Evolutionary conservation across 2,888 invertebrate species (phyloP).

Genomic region (Pemphredon lugubris): DNA sequence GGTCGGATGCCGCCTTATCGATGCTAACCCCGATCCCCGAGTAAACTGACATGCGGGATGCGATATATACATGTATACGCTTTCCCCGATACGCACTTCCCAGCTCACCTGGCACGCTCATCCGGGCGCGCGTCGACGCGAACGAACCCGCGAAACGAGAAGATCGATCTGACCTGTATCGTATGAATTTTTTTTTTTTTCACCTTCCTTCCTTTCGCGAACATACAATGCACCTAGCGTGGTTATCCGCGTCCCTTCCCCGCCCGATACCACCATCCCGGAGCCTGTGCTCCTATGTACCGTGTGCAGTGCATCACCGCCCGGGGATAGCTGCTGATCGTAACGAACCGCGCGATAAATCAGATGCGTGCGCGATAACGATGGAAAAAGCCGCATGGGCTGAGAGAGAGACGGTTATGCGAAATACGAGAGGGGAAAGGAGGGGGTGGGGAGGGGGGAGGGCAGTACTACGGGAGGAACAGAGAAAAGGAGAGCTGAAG

Average conservation of each 20-base stretch:
- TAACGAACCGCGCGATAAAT: conserved; percentile 54
- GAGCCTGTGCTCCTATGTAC: conserved; percentile 9
- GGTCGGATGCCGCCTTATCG: no score
- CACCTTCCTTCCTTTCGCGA: conserved; percentile 37
- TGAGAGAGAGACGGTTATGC: neutral
- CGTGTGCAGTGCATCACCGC: conserved; percentile 21
- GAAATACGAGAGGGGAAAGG: neutral
- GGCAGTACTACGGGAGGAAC: neutral
- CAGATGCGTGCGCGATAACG: conserved; percentile 51
- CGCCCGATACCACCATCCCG: conserved; percentile 20
- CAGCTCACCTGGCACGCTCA: conserved; percentile 27
- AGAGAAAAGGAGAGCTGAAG: neutral
- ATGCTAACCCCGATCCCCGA: no score
- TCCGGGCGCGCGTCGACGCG: conserved; percentile 51
- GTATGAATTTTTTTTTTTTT: conserved; percentile 49
- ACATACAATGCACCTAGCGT: conserved; percentile 41
- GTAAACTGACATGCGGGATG: no score
- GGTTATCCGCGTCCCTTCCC: conserved; percentile 32
- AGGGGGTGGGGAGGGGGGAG: neutral
- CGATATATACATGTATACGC: no score
- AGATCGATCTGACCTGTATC: conserved; percentile 64
- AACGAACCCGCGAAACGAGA: conserved; percentile 50
- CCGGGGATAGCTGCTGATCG: conserved; percentile 37
- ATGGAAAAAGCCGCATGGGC: conserved; percentile 47
- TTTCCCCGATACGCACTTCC: conserved; percentile 42